Evolutionary conservation across 2,888 invertebrate genomes (phyloP).

Genomic region (Drosophila anceps): DNA sequence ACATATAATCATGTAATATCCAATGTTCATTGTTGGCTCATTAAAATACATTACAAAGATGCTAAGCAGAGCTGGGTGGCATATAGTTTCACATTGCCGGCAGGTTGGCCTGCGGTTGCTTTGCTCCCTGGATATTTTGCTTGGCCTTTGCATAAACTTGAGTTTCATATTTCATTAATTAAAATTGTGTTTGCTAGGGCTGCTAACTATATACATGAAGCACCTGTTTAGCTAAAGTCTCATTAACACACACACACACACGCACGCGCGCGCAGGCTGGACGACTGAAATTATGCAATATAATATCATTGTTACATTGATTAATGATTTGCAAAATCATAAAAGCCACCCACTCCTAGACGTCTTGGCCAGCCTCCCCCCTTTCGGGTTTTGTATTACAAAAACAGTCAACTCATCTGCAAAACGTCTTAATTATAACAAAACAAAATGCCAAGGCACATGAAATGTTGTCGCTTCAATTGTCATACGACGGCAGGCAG

Average conservation of each 20-base stretch:
- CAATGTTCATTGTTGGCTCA: slow-evolving; percentile 44
- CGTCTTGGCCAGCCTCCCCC: slow-evolving; percentile 1
- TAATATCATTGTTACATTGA: slow-evolving; percentile 81
- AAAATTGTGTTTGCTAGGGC: slow-evolving; percentile 64
- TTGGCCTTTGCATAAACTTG: slow-evolving; percentile 62
- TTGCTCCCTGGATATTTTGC: slow-evolving; percentile 11
- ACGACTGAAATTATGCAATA: slow-evolving; percentile 71
- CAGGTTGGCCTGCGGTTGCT: slow-evolving; percentile 1
- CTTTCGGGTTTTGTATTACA: slow-evolving; percentile 71
- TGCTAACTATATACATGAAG: slow-evolving; percentile 57
- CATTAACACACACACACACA: slow-evolving; percentile 59
- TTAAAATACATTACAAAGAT: slow-evolving; percentile 52
- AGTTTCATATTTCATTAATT: slow-evolving; percentile 80
- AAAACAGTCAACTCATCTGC: slow-evolving; percentile 68
- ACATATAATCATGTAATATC: slow-evolving; percentile 31
- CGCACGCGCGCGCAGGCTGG: not conserved
- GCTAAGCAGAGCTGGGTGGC: slow-evolving; percentile 3
- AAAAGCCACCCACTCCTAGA: slow-evolving; percentile 51
- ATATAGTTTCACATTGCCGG: slow-evolving; percentile 43
- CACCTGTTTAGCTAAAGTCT: slow-evolving; percentile 68
- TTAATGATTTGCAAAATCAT: slow-evolving; percentile 81
- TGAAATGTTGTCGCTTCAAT: slow-evolving; percentile 72
- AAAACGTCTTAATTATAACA: slow-evolving; percentile 74
- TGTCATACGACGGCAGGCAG: slow-evolving; percentile 52
- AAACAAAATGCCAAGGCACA: slow-evolving; percentile 68